Conservation (phyloP, 2,797 vertebrate genomes). For the Gallirallus australis region DNA sequence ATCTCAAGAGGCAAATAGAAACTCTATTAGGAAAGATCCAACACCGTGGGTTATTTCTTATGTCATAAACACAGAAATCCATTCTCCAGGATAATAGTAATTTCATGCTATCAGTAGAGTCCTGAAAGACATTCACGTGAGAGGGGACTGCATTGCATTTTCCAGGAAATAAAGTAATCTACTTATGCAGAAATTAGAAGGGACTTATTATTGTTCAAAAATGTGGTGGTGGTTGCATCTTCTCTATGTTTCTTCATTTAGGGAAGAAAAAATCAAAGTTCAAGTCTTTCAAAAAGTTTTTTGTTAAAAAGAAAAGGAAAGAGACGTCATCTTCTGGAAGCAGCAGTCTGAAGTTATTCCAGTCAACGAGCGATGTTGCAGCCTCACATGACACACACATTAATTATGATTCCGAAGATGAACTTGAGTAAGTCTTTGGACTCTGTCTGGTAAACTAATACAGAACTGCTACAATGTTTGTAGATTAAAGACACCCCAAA, state of each 20-base stretch:
- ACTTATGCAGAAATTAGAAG: not conserved
- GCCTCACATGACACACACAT: constrained; percentile 47
- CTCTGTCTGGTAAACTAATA: not conserved
- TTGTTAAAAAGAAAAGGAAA: constrained; percentile 86
- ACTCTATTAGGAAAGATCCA: not conserved
- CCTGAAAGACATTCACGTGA: not conserved
- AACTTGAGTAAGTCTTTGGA: constrained; percentile 81
- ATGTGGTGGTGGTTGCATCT: not conserved
- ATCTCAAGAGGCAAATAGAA: not conserved
- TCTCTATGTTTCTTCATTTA: constrained; percentile 64
- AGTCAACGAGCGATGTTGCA: constrained; percentile 85
- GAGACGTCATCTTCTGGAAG: constrained; percentile 57
- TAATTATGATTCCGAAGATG: constrained; percentile 85
- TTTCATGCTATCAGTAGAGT: constrained; percentile 1
- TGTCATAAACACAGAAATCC: not conserved
- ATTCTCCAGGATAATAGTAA: constrained; percentile 6
- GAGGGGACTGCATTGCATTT: not conserved
- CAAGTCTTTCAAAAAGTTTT: constrained; percentile 88
- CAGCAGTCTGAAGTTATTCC: constrained; percentile 82
- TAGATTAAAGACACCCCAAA: not conserved
- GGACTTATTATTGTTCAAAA: not conserved
- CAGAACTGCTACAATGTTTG: not conserved
- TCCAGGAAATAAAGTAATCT: not conserved
- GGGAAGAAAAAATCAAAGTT: constrained; percentile 90
- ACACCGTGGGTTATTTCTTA: not conserved